Percentiles rank a stretch among this genome's conserved stretches.
Conservation (phyloP, 2,113 vertebrate species). For the Microtus ochrogaster region DNA sequence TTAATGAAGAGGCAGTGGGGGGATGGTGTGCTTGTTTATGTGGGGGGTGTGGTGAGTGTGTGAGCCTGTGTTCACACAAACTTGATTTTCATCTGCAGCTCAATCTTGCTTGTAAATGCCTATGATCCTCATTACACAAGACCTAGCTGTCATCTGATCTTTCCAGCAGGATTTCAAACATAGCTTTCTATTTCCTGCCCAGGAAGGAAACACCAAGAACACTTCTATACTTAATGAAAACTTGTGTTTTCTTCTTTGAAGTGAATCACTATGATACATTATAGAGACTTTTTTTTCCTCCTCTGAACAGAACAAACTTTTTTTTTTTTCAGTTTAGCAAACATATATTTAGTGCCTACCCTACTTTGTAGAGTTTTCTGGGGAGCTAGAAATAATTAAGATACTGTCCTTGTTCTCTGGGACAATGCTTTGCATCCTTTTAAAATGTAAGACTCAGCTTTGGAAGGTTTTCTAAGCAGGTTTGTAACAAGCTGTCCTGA, state of each 20-base stretch:
- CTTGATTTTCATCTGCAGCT: conserved; percentile 30
- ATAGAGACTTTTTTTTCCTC: not conserved
- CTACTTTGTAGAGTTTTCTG: not conserved
- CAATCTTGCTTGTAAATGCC: not conserved
- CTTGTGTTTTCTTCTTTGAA: not conserved
- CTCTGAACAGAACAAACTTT: not conserved
- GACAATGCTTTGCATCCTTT: not conserved
- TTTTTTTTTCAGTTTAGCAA: conserved; percentile 22
- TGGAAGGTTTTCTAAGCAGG: not conserved
- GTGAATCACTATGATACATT: not conserved
- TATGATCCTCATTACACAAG: not conserved
- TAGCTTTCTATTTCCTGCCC: conserved; percentile 27
- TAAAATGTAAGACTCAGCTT: not conserved
- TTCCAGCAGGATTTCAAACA: conserved; percentile 9
- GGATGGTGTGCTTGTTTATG: too few species aligned
- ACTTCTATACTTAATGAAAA: not conserved
- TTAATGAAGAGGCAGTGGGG: not conserved
- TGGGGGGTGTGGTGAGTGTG: not conserved
- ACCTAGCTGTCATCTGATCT: conserved; percentile 11
- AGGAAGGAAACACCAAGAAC: conserved; percentile 3
- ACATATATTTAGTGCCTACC: not conserved
- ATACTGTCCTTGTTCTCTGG: not conserved
- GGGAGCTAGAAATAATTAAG: not conserved
- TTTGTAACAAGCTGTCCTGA: not conserved
- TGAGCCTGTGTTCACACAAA: not conserved